These are phyloP conservation scores for Chrysotoxum bicinctum DNA, from an alignment of 2,888 invertebrate species.

Conservation along the genomic window DNA sequence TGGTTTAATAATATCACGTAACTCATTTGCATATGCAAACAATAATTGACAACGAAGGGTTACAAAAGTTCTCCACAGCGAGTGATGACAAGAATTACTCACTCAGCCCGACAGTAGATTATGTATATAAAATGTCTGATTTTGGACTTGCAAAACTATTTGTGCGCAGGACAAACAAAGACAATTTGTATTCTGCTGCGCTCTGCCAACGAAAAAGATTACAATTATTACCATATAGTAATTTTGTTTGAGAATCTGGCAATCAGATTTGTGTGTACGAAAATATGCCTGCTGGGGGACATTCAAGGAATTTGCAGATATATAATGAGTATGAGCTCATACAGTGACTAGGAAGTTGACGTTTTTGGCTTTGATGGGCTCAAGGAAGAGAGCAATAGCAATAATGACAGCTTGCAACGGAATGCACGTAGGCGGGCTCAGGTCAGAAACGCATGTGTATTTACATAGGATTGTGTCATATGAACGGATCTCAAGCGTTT, in stretches of 20 bases:
- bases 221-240: constrained; percentile 43
- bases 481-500: background rate
- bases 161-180: background rate
- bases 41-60: constrained; percentile 50
- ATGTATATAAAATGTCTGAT: background rate
- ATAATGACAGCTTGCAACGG: background rate
- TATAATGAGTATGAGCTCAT: constrained; percentile 1
- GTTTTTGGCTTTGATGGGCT: constrained; percentile 9
- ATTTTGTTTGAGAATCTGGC: constrained; percentile 34
- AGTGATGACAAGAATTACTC: constrained; percentile 49
- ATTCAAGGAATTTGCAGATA: background rate
- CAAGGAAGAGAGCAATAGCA: background rate
- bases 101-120: constrained; percentile 9
- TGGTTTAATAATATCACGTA: constrained; percentile 60
- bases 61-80: constrained; percentile 34
- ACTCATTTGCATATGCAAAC: constrained; percentile 60
- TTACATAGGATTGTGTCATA: background rate
- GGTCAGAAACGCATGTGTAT: background rate
- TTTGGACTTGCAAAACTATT: constrained; percentile 38
- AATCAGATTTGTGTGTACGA: constrained; percentile 27
- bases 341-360: constrained; percentile 31
- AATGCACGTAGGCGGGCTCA: background rate
- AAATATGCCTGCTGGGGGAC: constrained; percentile 23
- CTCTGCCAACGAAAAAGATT: constrained; percentile 6
- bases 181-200: constrained; percentile 21